These are phyloP conservation scores for Lycopodina hypogea DNA, from an alignment of 37 sponge, comb jelly and placozoan genomes.

Conservation along the genomic window DNA sequence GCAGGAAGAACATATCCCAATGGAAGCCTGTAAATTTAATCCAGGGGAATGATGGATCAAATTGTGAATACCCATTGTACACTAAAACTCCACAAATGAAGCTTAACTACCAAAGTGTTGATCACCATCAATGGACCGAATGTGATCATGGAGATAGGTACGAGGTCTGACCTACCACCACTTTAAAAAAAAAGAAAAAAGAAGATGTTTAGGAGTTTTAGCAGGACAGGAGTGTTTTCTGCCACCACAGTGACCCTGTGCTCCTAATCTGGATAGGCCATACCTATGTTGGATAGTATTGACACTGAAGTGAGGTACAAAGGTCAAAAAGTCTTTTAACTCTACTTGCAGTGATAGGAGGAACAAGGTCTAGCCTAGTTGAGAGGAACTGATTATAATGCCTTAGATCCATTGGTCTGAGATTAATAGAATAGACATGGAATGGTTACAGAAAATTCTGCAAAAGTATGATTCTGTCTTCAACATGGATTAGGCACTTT, in stretches of 20 bases:
- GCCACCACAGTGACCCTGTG: neutral
- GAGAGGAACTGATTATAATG: no score
- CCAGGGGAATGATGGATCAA: conserved; percentile 1
- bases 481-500: no score
- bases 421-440: no score
- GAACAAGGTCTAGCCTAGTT: no score
- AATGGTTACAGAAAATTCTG: no score
- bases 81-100: neutral
- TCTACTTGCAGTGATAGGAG: no score
- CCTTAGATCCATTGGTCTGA: no score
- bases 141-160: conserved; percentile 21
- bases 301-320: no score
- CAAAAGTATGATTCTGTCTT: no score
- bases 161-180: conserved; percentile 9
- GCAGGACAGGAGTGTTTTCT: neutral
- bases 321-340: no score
- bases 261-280: conserved; percentile 1
- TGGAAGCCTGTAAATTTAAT: neutral
- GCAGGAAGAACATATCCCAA: neutral
- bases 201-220: no score
- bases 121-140: neutral
- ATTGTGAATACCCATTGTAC: conserved; percentile 4
- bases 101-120: neutral
- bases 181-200: neutral
- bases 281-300: no score